Evolutionary conservation across 2,113 vertebrate species (phyloP).

Genomic region (Macrotis lagotis): DNA sequence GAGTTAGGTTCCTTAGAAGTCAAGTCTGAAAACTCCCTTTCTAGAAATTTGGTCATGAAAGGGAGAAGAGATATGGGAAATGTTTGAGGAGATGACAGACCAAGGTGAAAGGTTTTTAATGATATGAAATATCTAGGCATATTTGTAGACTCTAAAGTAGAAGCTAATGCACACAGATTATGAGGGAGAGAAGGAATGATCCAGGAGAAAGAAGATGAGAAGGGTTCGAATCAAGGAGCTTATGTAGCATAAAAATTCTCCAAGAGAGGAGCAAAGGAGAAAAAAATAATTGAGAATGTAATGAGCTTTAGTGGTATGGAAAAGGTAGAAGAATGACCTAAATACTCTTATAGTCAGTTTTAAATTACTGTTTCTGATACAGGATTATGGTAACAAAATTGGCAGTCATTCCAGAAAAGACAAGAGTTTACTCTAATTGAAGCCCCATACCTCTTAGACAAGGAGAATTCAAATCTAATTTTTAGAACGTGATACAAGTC

Average conservation of each 20-base stretch:
- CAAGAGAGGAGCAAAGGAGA: background rate
- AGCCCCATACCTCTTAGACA: conserved; percentile 3
- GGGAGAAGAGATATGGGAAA: background rate
- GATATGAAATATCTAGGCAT: background rate
- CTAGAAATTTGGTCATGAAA: background rate
- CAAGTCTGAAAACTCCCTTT: background rate
- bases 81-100: background rate
- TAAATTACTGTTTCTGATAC: background rate
- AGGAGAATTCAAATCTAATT: background rate
- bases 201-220: background rate
- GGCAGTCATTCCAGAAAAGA: conserved; percentile 30
- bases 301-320: background rate
- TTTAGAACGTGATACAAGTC: background rate
- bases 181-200: background rate
- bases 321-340: background rate
- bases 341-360: background rate
- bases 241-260: background rate
- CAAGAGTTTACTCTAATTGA: conserved; percentile 11
- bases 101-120: background rate
- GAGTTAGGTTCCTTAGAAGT: background rate
- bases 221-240: background rate
- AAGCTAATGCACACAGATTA: background rate
- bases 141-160: background rate
- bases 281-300: background rate
- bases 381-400: background rate